Evolutionary conservation across 2,888 invertebrate genomes (phyloP).

Genomic region (Sphecodes monilicornis): DNA sequence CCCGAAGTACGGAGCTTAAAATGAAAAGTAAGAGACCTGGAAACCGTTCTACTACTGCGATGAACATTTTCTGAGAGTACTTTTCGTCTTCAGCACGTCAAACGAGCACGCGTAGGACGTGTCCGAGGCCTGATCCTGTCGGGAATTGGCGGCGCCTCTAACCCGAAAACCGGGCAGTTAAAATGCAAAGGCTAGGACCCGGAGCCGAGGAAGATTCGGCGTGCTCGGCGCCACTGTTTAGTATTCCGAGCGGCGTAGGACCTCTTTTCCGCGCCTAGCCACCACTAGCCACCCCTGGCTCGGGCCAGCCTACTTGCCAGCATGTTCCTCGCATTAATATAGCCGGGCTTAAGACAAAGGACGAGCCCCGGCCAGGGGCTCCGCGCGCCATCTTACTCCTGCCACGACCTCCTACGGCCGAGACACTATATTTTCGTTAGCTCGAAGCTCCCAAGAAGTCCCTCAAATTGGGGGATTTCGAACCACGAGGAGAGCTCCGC

Average conservation of each 20-base stretch:
- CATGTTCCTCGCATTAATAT: slow-evolving; percentile 84
- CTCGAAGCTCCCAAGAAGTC: slow-evolving; percentile 79
- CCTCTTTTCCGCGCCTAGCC: slow-evolving; percentile 74
- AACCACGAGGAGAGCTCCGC: slow-evolving; percentile 50
- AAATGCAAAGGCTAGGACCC: slow-evolving; percentile 81
- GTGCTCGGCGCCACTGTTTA: slow-evolving; percentile 75
- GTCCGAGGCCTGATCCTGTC: neutral
- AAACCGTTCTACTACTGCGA: no score
- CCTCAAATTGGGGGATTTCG: slow-evolving; percentile 82
- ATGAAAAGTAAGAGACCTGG: no score
- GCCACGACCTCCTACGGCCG: slow-evolving; percentile 47
- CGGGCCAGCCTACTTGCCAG: slow-evolving; percentile 1
- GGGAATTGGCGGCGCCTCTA: neutral
- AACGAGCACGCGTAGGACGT: neutral
- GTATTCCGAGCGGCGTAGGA: slow-evolving; percentile 79
- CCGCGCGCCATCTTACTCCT: slow-evolving; percentile 2
- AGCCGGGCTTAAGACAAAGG: slow-evolving; percentile 83
- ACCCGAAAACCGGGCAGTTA: slow-evolving; percentile 72
- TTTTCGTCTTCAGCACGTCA: neutral
- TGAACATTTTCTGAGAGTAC: no score
- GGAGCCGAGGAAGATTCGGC: slow-evolving; percentile 72
- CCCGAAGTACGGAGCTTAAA: no score
- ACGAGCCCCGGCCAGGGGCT: slow-evolving; percentile 75
- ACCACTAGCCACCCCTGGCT: neutral
- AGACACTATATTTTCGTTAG: slow-evolving; percentile 83